Evolutionary conservation across 2,797 vertebrate species (phyloP), one percentile per base, ranked within the genome.

Genomic region (Myripristis jacobus): DNA sequence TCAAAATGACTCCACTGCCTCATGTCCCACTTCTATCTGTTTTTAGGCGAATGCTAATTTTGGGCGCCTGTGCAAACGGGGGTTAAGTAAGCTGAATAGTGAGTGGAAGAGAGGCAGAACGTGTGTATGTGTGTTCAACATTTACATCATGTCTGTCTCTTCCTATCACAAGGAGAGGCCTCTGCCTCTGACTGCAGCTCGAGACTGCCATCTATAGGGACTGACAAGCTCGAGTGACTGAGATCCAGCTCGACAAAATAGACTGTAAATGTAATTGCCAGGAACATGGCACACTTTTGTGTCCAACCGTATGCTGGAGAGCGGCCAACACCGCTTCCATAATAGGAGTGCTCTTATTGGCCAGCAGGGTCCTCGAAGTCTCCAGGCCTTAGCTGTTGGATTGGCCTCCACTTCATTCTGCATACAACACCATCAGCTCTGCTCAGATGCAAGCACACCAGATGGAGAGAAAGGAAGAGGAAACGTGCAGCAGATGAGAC

Each of bases 121-220:
- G 48, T n/a, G 47, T 51, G 47, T 36, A 19, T 57, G 55, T 19
- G 43, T 70, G 31, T 63, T 68, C 22, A 58, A 74, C 64, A 74
- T 74, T 68, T 80, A 46, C 59, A 70, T 78, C 68, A 79, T 25
- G 63, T 77, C 53, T 70, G 66, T 56, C 66, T 60, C 51, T 60
- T 71, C 5, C 68, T 68, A 64, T 52, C 52, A n/a, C 5, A 71
- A 51, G 15, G 27, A 15, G 19, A 53, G 52, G 38, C 64, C 56
- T 52, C 0, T 59, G 2, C 10, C 41, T 65, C 61, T 56, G 77
- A 51, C 52, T 79, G 75, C 57, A 70, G 88, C 90, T 90, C 90
- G 36, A 88, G 63, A 83, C 82, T 89, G 90, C 91, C 92, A 86
- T 89, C 90, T 92, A 87, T 80, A 68, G 91, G 84, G 85, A 67